Evolutionary conservation across 2,797 vertebrate genomes (phyloP).

Genomic region (Falco naumanni): DNA sequence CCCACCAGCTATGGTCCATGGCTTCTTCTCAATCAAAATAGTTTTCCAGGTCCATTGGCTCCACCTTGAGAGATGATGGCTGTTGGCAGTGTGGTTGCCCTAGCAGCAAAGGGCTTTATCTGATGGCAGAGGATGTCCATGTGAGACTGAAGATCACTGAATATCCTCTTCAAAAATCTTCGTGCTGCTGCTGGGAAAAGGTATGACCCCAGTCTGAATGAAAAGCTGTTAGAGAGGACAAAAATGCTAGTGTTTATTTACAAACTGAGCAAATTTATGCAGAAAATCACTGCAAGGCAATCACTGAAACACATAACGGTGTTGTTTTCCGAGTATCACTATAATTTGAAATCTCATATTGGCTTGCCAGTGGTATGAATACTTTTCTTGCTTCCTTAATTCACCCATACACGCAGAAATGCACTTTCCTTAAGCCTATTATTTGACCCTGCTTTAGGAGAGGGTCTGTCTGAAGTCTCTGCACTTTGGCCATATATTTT

Average conservation of each 20-base stretch:
- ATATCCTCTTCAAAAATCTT: background rate
- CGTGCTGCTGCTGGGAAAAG: background rate
- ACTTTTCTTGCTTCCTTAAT: background rate
- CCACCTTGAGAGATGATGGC: accelerated
- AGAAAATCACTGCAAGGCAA: background rate
- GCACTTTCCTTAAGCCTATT: background rate
- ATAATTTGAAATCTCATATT: background rate
- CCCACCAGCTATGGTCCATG: accelerated
- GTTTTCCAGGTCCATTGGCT: background rate
- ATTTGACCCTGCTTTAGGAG: background rate
- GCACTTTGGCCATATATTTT: background rate
- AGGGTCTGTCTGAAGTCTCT: background rate
- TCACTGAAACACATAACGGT: background rate
- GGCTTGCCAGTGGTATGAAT: background rate
- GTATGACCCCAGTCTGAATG: background rate
- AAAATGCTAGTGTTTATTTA: background rate
- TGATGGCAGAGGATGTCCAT: background rate
- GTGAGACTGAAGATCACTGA: background rate
- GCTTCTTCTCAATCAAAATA: background rate
- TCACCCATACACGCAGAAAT: background rate
- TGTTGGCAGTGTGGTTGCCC: background rate
- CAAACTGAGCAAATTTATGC: background rate
- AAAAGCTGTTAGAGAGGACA: background rate
- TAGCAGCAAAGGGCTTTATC: background rate
- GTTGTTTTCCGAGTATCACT: background rate